These are phyloP conservation scores for Melanargia galathea DNA, from an alignment of 2,888 invertebrate species.

Conservation along the genomic window DNA sequence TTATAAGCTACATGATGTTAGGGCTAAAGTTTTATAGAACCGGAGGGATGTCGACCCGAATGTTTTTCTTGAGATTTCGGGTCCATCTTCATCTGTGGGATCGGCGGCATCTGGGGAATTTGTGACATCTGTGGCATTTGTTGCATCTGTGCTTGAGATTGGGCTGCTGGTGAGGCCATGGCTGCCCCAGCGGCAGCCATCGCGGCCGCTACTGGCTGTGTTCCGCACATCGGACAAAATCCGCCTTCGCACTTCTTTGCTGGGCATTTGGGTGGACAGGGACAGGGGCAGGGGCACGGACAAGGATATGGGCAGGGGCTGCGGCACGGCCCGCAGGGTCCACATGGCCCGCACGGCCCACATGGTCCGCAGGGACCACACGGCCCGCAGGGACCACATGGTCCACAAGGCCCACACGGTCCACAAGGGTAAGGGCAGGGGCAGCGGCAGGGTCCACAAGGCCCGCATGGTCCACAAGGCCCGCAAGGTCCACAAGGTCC, in stretches of 20 bases:
- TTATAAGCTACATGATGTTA: conserved; percentile 28
- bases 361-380: conserved; percentile 45
- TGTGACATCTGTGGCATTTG: conserved; percentile 14
- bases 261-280: conserved; percentile 48
- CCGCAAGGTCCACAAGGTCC: conserved; percentile 41
- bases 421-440: conserved; percentile 43
- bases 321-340: conserved; percentile 46
- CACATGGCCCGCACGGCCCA: conserved; percentile 37
- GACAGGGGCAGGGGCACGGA: conserved; percentile 48
- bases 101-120: conserved; percentile 1
- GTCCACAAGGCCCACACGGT: conserved; percentile 45
- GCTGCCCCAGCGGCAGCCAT: conserved; percentile 36
- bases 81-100: conserved; percentile 30
- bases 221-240: conserved; percentile 45
- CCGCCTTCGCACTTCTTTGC: conserved; percentile 44
- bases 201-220: conserved; percentile 37
- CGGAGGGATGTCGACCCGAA: conserved; percentile 39
- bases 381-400: conserved; percentile 36
- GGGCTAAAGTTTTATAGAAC: conserved; percentile 47
- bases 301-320: conserved; percentile 46
- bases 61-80: conserved; percentile 45
- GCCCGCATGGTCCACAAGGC: conserved; percentile 40
- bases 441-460: conserved; percentile 46
- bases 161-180: conserved; percentile 20
- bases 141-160: conserved; percentile 17